Evolutionary conservation across 2,113 vertebrate genomes (phyloP).

Genomic region (Cyanocitta stelleri): DNA sequence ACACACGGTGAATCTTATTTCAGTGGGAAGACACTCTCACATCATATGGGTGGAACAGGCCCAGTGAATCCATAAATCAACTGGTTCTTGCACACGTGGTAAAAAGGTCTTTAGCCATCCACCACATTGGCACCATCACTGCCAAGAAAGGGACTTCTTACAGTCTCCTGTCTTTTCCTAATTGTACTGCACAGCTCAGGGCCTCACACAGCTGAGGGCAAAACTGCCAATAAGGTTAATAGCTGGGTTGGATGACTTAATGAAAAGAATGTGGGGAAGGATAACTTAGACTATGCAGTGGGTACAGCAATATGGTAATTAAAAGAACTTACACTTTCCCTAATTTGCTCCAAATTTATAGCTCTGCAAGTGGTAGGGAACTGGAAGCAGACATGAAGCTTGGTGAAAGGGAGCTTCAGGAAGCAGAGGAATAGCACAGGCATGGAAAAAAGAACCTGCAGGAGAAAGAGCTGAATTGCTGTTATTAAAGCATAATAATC

Average conservation of each 20-base stretch:
- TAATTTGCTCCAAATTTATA: not conserved
- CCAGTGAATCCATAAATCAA: not conserved
- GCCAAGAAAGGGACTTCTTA: not conserved
- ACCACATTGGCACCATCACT: rapidly evolving
- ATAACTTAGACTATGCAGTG: not conserved
- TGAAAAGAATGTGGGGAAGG: not conserved
- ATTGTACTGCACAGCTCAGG: not conserved
- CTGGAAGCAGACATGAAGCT: not conserved
- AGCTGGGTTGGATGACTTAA: not conserved
- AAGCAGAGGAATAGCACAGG: not conserved
- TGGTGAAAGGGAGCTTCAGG: not conserved
- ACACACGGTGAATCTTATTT: not conserved
- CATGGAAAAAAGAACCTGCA: not conserved
- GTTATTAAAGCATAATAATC: not conserved
- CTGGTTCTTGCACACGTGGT: not conserved
- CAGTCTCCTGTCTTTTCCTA: not conserved
- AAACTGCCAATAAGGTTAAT: not conserved
- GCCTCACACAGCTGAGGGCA: not conserved
- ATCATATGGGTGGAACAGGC: not conserved
- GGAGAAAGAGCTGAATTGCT: not conserved
- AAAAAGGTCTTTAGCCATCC: not conserved
- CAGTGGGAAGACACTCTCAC: not conserved
- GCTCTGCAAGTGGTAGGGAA: not conserved
- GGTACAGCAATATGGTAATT: not conserved
- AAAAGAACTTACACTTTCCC: not conserved